Evolutionary conservation across 2,797 vertebrate genomes (phyloP).

Genomic region (Myoxocephalus aenaeus): DNA sequence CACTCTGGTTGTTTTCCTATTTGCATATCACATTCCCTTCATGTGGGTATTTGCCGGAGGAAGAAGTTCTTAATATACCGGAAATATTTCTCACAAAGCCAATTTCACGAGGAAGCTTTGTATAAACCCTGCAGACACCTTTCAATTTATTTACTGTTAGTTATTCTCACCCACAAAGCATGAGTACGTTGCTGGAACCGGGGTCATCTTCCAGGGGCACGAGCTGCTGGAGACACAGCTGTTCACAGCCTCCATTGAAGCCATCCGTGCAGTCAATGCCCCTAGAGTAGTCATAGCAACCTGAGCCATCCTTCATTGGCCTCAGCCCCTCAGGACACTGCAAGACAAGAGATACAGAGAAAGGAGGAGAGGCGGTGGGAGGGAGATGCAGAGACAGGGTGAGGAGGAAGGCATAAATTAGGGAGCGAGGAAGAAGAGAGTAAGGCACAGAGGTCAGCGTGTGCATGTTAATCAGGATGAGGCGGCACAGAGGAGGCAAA

Average conservation of each 20-base stretch:
- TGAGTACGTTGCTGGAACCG: conserved; percentile 94
- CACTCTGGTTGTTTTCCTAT: neutral
- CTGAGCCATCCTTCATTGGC: conserved; percentile 97
- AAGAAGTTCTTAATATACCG: conserved; percentile 7
- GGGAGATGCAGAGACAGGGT: conserved; percentile 28
- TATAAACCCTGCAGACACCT: conserved; percentile 28
- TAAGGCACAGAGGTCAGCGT: conserved; percentile 64
- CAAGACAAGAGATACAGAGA: conserved; percentile 26
- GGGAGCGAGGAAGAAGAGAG: conserved; percentile 52
- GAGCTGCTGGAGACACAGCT: conserved; percentile 97
- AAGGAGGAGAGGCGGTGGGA: conserved; percentile 33
- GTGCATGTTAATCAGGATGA: conserved; percentile 72
- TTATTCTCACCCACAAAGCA: conserved; percentile 96
- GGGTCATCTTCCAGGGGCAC: conserved; percentile 91
- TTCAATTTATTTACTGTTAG: conserved; percentile 9
- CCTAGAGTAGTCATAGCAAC: conserved; percentile 97
- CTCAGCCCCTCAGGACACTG: conserved; percentile 95
- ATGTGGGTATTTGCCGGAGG: conserved; percentile 3
- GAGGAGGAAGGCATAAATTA: conserved; percentile 63
- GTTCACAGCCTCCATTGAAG: conserved; percentile 98
- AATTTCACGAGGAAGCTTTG: conserved; percentile 13
- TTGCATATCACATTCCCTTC: conserved; percentile 25
- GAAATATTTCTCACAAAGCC: conserved; percentile 26
- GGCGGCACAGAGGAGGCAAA: conserved; percentile 38
- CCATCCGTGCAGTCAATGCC: conserved; percentile 98